Base-by-base conservation (phyloP, 2,888 invertebrate genomes). In the Strigamia transsilvanica region DNA sequence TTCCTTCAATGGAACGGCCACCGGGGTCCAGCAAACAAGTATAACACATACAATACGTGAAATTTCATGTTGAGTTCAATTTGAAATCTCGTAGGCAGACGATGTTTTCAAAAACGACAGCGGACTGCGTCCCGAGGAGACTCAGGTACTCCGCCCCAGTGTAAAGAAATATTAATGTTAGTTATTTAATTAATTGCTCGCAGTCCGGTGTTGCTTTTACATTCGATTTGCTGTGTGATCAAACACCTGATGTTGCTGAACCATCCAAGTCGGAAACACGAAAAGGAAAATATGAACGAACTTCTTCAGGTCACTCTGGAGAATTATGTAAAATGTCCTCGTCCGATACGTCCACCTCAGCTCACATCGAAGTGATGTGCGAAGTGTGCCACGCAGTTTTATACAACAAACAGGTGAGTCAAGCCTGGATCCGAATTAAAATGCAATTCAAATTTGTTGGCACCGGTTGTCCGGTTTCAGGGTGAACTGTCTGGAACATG, bases 271-370 rank as follows among this genome's bases (percentile, higher is more conserved):
- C 73, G 32, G 73, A 73, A 73, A 73, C 73, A 12, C 73, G 73
- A 27, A 73, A 73, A 73, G 32, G 27, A n/a, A 73, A 73, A 32
- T 41, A 78, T 23, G 82, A 82, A 78, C 77, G 82, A 38, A 77
- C 78, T 27, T 82, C 82, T 21, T 82, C 80, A 27, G 82, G 79
- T 38, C 82, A 82, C 61, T 79, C 80, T 18, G 80, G 79, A 56
- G 82, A 82, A 56, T 38, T 82, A 18, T 82, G 82, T 61, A 79
- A 79, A 79, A 79, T 82, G 61, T 82, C 82, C 34, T 79, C 82
- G 3, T 79, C 82, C 51, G 82, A 82, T 56, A 82, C 82, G n/a
- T 79, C 82, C n/a, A 82, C 82, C 4, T 82, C 82, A 15, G 82
- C 82, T 32, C 82, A 82, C 21, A 56, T 82, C 18, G 82, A 82